These are phyloP conservation scores for Pseudorhombus dupliciocellatus DNA, from an alignment of 2,113 vertebrate species.

Conservation along the genomic window DNA sequence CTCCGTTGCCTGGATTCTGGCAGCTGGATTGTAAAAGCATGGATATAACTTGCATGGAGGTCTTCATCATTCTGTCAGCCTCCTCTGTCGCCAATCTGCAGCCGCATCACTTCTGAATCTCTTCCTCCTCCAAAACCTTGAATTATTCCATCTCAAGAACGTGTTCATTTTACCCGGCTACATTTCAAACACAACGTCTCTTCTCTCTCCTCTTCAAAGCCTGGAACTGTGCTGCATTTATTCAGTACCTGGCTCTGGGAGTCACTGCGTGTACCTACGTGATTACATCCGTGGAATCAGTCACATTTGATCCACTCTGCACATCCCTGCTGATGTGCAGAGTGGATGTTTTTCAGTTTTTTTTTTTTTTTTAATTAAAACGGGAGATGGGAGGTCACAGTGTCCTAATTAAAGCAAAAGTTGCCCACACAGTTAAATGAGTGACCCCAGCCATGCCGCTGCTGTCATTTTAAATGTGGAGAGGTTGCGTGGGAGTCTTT, in stretches of 20 bases:
- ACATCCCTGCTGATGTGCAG: not conserved
- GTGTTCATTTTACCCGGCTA: slow-evolving; percentile 2
- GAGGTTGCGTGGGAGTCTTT: slow-evolving; percentile 46
- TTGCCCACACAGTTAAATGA: slow-evolving; percentile 40
- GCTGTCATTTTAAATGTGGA: slow-evolving; percentile 37
- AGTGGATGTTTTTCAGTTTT: no score
- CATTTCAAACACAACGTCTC: slow-evolving; percentile 33
- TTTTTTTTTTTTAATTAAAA: no score
- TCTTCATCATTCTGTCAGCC: not conserved
- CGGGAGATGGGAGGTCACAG: not conserved
- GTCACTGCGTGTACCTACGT: no score
- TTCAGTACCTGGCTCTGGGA: not conserved
- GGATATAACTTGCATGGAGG: not conserved
- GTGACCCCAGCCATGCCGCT: slow-evolving; percentile 22
- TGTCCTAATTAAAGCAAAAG: slow-evolving; percentile 22
- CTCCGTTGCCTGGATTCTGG: not conserved
- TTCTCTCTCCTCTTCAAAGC: slow-evolving; percentile 20
- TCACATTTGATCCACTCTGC: not conserved
- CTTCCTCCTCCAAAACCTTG: slow-evolving; percentile 7
- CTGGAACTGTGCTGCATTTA: slow-evolving; percentile 7
- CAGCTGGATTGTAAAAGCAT: not conserved
- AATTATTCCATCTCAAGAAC: slow-evolving; percentile 35
- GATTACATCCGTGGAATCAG: not conserved
- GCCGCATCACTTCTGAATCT: not conserved
- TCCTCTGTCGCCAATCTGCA: not conserved